Percentiles rank a stretch among this genome's conserved stretches.
Evolutionary conservation across 2,888 invertebrate genomes (phyloP).

Genomic region (Hirtodrosophila duncani): DNA sequence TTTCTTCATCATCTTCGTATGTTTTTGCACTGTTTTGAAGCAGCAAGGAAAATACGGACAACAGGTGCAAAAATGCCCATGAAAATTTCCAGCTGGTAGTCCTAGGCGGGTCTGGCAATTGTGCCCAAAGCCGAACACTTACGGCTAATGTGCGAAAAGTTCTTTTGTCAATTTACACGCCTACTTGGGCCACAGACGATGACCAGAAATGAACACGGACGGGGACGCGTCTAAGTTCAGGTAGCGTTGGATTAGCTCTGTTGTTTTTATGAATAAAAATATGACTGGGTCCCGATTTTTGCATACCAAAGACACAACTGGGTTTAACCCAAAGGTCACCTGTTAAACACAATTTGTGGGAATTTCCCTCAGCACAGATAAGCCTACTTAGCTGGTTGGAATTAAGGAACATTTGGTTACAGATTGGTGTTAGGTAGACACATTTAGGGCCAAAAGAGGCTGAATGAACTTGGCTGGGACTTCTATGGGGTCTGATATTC

Average conservation of each 20-base stretch:
- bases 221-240: constrained; percentile 25
- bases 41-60: constrained; percentile 54
- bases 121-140: constrained; percentile 36
- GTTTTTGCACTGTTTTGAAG: constrained; percentile 43
- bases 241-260: constrained; percentile 53
- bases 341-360: constrained; percentile 42
- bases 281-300: constrained; percentile 8
- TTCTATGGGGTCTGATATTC: too few relatives aligned
- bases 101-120: too few relatives aligned
- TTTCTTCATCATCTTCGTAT: too few relatives aligned
- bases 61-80: constrained; percentile 57
- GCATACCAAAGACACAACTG: constrained; percentile 9
- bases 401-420: too few relatives aligned
- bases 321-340: constrained; percentile 49
- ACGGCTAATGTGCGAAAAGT: constrained; percentile 74
- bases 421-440: too few relatives aligned
- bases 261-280: constrained; percentile 44
- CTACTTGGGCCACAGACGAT: constrained; percentile 27
- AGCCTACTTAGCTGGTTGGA: too few relatives aligned
- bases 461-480: too few relatives aligned
- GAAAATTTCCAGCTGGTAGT: constrained; percentile 41
- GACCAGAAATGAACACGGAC: constrained; percentile 15
- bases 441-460: not conserved
- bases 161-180: constrained; percentile 68
- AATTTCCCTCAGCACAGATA: constrained; percentile 35